phyloP scores from a whole-genome alignment of 2,888 invertebrate genomes.

The Synanthedon vespiformis region DNA sequence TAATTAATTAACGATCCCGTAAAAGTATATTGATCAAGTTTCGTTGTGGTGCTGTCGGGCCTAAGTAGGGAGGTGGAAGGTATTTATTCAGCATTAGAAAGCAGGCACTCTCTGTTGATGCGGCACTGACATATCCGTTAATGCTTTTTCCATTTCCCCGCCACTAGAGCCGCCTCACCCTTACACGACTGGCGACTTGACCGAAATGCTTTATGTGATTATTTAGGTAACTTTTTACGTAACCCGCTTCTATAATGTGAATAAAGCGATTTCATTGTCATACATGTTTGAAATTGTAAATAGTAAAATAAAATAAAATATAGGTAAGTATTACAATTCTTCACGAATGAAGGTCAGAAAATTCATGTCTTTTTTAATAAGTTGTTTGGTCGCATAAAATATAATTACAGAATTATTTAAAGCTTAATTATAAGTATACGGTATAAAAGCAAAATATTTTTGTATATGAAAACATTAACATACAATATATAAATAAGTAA shows the following conservation, averaged over 20 bases:
- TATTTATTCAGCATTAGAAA: constrained; percentile 67
- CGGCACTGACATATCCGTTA: constrained; percentile 68
- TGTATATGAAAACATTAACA: too few species aligned
- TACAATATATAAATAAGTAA: too few species aligned
- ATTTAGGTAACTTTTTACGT: constrained; percentile 15
- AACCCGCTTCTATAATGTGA: constrained; percentile 3
- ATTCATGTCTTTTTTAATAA: too few species aligned
- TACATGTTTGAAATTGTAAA: too few species aligned
- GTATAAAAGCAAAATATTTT: too few species aligned
- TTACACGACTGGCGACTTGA: constrained; percentile 39
- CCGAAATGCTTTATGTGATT: constrained; percentile 39
- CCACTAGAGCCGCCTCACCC: constrained; percentile 32
- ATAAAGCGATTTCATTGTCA: constrained; percentile 2
- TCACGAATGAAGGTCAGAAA: too few species aligned
- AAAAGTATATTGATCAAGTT: not conserved
- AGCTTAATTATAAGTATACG: too few species aligned
- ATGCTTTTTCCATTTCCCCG: constrained; percentile 69
- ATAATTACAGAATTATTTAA: too few species aligned
- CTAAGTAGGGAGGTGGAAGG: constrained; percentile 43
- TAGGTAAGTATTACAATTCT: too few species aligned
- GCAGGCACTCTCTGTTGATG: constrained; percentile 65
- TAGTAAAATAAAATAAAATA: too few species aligned
- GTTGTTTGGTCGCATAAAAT: too few species aligned
- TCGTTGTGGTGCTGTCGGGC: constrained; percentile 3
- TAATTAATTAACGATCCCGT: not conserved